Conservation (phyloP, 2,113 vertebrate genomes). For the Octodon degus region DNA sequence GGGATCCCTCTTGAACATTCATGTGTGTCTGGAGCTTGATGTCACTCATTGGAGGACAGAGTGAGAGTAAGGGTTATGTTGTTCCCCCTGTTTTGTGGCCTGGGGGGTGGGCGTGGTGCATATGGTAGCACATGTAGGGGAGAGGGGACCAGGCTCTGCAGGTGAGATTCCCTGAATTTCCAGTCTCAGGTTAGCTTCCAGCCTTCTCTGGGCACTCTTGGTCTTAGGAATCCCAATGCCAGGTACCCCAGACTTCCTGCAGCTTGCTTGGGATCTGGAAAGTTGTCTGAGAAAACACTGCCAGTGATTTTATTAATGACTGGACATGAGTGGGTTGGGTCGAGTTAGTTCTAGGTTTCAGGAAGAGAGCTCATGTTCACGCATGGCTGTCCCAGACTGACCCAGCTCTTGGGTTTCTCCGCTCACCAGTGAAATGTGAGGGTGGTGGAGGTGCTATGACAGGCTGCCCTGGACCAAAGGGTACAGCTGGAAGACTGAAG, state of each 20-base stretch:
- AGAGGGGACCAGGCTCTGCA: neutral
- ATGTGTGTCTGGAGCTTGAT: neutral
- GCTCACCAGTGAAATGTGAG: neutral
- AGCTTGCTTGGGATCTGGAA: neutral
- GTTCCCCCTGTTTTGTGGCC: neutral
- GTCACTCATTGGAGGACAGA: neutral
- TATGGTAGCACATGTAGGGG: neutral
- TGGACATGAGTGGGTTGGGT: neutral
- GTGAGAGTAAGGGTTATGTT: neutral
- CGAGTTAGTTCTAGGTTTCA: neutral
- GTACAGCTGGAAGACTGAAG: neutral
- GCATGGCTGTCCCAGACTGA: neutral
- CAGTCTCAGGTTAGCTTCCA: neutral
- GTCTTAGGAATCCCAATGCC: neutral
- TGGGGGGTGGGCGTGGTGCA: neutral
- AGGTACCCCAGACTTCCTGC: neutral
- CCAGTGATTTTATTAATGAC: neutral
- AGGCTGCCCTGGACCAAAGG: neutral
- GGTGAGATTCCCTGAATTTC: neutral
- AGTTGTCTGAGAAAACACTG: neutral
- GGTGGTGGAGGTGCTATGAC: neutral
- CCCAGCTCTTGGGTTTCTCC: neutral
- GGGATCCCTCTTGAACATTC: neutral
- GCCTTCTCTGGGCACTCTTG: neutral
- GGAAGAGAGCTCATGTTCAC: constrained; percentile 26